Base-by-base conservation (phyloP, 1,140 invertebrate genomes). In the Sminthurides bifidus region DNA sequence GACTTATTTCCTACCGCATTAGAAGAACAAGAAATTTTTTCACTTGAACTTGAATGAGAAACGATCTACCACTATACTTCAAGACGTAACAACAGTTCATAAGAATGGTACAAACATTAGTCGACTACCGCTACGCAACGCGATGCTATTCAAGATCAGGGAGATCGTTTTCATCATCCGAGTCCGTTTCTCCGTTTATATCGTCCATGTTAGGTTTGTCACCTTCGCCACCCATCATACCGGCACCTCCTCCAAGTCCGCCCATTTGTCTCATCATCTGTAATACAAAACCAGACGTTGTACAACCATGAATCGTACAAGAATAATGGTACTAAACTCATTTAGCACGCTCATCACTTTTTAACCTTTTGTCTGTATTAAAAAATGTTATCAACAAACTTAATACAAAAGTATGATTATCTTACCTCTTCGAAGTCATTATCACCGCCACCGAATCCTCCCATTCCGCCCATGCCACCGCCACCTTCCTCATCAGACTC, bases 401-500 rank as follows among this genome's bases (percentile, higher is more conserved):
- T 19, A 55, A 33, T 50, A 45, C 21, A 46, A 40, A 50, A 44
- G 19, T 53, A 10, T 30, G 19, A 27, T 51, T 29, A n/a, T 63
- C 64, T 69, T 73, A 81, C 79, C 59, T 80, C 75, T 73, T 78
- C 78, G 30, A 81, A 75, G 61, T 80, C 74, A 27, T 64, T 68
- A 38, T 63, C 58, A 17, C 58, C 60, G 12, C 52, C 64, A 51
- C 55, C 55, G 31, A 56, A 52, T 30, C 55, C 55, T 30, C 51
- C 43, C 38, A 50, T 45, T 37, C 61, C 61, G 14, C 49, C 54
- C 23, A 21, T 31, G n/a, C 31, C 57, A 24, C 48, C 56, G 14
- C 55, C 60, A 14, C 67, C 70, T 52, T 83, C 84, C 53, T 79
- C 79, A 40, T 84, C 83, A 54, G 79, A 81, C 54, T 87, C 85